phyloP scores from a whole-genome alignment of 1,140 invertebrate genomes.

The Ips nitidus region DNA sequence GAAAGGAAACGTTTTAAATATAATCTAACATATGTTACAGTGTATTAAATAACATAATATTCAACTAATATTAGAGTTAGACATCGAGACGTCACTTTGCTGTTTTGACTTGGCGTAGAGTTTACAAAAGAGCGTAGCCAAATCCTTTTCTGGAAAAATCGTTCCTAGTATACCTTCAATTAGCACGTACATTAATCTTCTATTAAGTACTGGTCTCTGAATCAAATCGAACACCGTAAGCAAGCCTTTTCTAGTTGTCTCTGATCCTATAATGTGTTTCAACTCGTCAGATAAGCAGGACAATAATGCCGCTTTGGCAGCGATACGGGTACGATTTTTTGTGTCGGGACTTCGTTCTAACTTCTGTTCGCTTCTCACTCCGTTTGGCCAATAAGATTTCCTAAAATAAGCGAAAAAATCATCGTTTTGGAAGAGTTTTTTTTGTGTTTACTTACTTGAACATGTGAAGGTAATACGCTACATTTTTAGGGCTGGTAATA shows the following conservation, averaged over 20 bases:
- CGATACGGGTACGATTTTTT: constrained; percentile 78
- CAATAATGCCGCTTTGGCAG: constrained; percentile 82
- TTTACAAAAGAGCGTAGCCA: constrained; percentile 64
- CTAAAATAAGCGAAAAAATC: constrained; percentile 52
- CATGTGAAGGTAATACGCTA: constrained; percentile 83
- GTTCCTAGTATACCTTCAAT: constrained; percentile 78
- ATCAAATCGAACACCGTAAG: constrained; percentile 87
- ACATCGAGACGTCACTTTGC: neutral
- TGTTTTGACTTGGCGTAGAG: constrained; percentile 54
- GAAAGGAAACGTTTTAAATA: too few relatives aligned
- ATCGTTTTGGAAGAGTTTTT: neutral
- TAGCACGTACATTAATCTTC: constrained; percentile 83
- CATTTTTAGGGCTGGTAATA: constrained; percentile 85
- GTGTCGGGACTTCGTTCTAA: constrained; percentile 69
- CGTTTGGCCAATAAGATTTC: constrained; percentile 79
- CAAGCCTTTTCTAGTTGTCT: constrained; percentile 84
- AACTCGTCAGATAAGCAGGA: constrained; percentile 85
- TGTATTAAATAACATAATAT: too few relatives aligned
- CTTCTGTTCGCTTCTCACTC: constrained; percentile 62
- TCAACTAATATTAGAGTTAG: too few relatives aligned
- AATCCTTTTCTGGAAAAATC: constrained; percentile 74
- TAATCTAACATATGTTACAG: too few relatives aligned
- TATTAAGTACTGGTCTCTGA: constrained; percentile 83
- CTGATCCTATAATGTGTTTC: constrained; percentile 87
- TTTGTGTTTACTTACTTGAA: constrained; percentile 70